Evolutionary conservation across 2,113 vertebrate species (phyloP).

Genomic region (Equus quagga): DNA sequence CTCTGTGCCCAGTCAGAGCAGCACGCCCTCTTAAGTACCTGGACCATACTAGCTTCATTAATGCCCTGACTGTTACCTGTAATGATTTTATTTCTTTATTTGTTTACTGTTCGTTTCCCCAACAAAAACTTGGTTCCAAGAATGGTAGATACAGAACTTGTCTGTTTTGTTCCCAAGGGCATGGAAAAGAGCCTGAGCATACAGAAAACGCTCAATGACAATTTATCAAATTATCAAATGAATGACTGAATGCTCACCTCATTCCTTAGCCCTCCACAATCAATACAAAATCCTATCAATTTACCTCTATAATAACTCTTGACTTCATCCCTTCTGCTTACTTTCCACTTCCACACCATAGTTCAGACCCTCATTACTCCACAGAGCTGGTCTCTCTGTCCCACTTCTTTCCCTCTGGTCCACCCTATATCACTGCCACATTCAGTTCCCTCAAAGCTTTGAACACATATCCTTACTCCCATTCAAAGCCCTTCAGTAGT

Average conservation of each 20-base stretch:
- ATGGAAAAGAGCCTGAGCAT: background rate
- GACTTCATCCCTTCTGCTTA: background rate
- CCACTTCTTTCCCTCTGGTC: background rate
- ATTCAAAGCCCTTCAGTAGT: background rate
- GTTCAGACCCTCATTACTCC: background rate
- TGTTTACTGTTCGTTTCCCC: background rate
- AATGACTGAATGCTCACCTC: background rate
- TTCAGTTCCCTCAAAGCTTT: background rate
- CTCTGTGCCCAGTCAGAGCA: background rate
- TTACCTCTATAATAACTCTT: background rate
- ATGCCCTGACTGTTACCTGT: background rate
- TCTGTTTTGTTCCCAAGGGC: background rate
- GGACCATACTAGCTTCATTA: background rate
- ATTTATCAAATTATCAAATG: background rate
- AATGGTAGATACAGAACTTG: background rate
- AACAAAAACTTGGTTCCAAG: constrained; percentile 34
- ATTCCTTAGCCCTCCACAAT: background rate
- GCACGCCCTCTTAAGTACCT: background rate
- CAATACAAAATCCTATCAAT: background rate
- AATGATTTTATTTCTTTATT: background rate
- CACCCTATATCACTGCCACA: background rate
- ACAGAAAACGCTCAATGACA: background rate
- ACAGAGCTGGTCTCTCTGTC: no score
- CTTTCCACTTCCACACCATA: background rate
- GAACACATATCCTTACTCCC: background rate